Percentiles rank a stretch among this genome's conserved stretches.
Conservation (phyloP, 2,888 invertebrate species). For the Pedicia rivosa region DNA sequence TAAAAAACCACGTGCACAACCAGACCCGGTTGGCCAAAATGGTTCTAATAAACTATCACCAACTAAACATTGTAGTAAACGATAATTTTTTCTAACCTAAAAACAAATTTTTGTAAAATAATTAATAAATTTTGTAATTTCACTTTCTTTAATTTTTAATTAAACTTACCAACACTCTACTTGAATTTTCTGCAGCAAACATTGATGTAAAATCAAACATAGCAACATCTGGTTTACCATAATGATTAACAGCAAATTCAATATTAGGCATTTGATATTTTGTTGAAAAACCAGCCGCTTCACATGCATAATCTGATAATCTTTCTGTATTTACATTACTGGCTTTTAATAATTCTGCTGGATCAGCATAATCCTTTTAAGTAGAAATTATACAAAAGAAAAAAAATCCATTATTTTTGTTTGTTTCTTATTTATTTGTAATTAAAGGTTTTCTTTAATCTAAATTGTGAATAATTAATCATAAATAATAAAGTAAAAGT, state of each 20-base stretch:
- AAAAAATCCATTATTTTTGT: neutral
- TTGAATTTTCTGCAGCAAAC: slow-evolving; percentile 94
- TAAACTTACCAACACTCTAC: slow-evolving; percentile 48
- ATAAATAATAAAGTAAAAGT: slow-evolving; percentile 1
- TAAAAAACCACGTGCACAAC: slow-evolving; percentile 92
- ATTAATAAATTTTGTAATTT: neutral
- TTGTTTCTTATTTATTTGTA: neutral
- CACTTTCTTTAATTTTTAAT: slow-evolving; percentile 26
- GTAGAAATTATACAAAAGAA: slow-evolving; percentile 23
- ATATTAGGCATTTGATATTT: slow-evolving; percentile 68
- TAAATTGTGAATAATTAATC: too few relatives aligned
- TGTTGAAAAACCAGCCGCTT: slow-evolving; percentile 91
- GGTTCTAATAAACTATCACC: slow-evolving; percentile 95
- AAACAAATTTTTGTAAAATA: too few relatives aligned
- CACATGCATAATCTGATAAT: slow-evolving; percentile 77
- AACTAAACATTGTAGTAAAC: slow-evolving; percentile 75
- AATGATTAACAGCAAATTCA: slow-evolving; percentile 96
- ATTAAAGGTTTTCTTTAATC: too few relatives aligned
- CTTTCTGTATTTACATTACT: slow-evolving; percentile 86
- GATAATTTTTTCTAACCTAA: slow-evolving; percentile 46
- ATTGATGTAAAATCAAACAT: slow-evolving; percentile 99
- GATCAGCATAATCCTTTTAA: slow-evolving; percentile 88
- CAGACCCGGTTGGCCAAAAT: slow-evolving; percentile 99
- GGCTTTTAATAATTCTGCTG: slow-evolving; percentile 66
- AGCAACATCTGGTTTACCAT: slow-evolving; percentile 92